A percentile compares a stretch with the other conserved stretches of the same genome.
These are phyloP conservation scores for Caenorhabditis sulstoni DNA, from an alignment of 2,888 invertebrate genomes.

Conservation along the genomic window DNA sequence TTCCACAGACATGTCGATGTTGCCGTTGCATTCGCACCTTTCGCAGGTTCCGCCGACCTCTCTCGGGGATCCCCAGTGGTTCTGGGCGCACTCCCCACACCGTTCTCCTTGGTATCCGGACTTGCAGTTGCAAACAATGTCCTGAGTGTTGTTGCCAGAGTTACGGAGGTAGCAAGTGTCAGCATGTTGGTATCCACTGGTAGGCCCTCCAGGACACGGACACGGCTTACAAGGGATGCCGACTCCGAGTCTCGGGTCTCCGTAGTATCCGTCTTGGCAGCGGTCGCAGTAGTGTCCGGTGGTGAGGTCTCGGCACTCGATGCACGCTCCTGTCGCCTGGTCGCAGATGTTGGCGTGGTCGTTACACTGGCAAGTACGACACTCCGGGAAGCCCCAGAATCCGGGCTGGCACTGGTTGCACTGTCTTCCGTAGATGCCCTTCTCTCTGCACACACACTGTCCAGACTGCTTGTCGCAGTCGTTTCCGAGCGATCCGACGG, in stretches of 20 bases:
- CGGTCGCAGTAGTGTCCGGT: constrained; percentile 92
- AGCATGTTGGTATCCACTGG: constrained; percentile 91
- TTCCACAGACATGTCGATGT: constrained; percentile 85
- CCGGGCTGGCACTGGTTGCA: constrained; percentile 97
- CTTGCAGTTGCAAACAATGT: constrained; percentile 86
- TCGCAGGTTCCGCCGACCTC: constrained; percentile 87
- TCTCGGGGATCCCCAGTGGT: constrained; percentile 92
- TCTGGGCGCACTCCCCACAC: constrained; percentile 95
- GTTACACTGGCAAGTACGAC: constrained; percentile 93
- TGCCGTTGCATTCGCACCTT: constrained; percentile 93
- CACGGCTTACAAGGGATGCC: constrained; percentile 94
- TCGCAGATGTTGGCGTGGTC: constrained; percentile 96
- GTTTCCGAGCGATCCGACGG: constrained; percentile 94
- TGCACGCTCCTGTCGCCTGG: constrained; percentile 91
- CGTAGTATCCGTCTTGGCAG: constrained; percentile 93
- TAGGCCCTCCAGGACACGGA: constrained; percentile 92
- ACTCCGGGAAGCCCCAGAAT: constrained; percentile 97
- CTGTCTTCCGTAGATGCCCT: constrained; percentile 92
- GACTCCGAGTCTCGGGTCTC: constrained; percentile 91
- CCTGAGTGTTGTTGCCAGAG: constrained; percentile 84
- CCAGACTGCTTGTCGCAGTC: constrained; percentile 90
- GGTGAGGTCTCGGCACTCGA: constrained; percentile 90
- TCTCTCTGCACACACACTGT: constrained; percentile 68
- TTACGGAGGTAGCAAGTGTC: constrained; percentile 90
- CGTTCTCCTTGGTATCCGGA: constrained; percentile 83